Conservation (phyloP, 2,797 vertebrate genomes). For the Hippoglossus hippoglossus region DNA sequence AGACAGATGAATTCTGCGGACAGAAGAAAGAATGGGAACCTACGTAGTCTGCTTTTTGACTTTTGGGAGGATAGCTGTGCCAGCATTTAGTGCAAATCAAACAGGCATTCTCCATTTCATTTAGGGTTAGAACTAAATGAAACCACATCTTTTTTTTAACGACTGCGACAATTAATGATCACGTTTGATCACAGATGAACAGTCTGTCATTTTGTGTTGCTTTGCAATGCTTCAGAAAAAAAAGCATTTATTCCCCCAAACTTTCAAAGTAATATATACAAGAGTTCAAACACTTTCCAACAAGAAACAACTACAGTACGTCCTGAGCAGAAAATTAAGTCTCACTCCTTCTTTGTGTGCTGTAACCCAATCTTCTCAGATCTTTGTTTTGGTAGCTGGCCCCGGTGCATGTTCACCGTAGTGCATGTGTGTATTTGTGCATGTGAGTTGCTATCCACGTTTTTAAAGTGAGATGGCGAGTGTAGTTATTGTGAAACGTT, state of each 20-base stretch:
- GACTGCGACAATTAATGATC: conserved; percentile 38
- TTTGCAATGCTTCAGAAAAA: no score
- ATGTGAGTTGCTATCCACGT: neutral
- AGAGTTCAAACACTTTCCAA: no score
- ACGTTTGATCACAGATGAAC: conserved; percentile 56
- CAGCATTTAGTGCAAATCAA: conserved; percentile 54
- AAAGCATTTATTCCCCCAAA: no score
- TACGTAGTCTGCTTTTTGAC: conserved; percentile 67
- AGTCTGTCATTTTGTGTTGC: conserved; percentile 39
- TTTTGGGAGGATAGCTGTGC: conserved; percentile 60
- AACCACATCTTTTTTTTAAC: conserved; percentile 22
- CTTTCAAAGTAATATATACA: no score
- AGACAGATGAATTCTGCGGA: conserved; percentile 78
- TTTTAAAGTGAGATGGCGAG: neutral
- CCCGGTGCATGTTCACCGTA: neutral
- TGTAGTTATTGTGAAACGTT: neutral
- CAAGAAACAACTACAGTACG: no score
- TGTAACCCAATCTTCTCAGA: neutral
- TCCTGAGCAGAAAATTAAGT: no score
- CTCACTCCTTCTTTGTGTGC: neutral
- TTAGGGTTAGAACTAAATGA: conserved; percentile 47
- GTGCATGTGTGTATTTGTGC: neutral
- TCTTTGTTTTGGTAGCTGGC: neutral
- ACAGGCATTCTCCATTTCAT: conserved; percentile 41
- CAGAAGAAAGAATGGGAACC: conserved; percentile 66